A percentile compares a stretch with the other conserved stretches of the same genome.
These are phyloP conservation scores for Saccostrea echinata DNA, from an alignment of 1,140 invertebrate species.

Conservation along the genomic window DNA sequence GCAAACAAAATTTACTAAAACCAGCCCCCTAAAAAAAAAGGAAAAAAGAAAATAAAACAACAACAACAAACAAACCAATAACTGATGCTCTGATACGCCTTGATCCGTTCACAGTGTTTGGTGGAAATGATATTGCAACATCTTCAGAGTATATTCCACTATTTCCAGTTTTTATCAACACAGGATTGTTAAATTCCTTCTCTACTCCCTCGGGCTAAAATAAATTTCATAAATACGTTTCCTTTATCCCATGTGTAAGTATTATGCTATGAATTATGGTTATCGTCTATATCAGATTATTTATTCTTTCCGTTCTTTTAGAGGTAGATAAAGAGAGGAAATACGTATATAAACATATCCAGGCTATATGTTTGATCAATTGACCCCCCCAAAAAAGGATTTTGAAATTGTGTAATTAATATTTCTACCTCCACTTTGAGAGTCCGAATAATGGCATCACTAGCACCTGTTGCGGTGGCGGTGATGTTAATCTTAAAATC, in stretches of 20 bases:
- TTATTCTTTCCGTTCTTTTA: too few species aligned
- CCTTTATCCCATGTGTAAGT: too few species aligned
- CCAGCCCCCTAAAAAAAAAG: too few species aligned
- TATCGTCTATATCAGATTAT: too few species aligned
- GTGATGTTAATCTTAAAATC: constrained; percentile 64
- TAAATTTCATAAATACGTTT: background rate
- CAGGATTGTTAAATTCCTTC: constrained; percentile 87
- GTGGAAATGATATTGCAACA: constrained; percentile 62
- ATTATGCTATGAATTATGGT: too few species aligned
- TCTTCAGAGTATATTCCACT: constrained; percentile 79
- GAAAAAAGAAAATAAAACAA: too few species aligned
- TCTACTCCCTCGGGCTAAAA: constrained; percentile 88
- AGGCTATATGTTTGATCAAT: too few species aligned
- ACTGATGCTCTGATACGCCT: constrained; percentile 62
- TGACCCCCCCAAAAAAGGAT: too few species aligned
- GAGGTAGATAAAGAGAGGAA: too few species aligned
- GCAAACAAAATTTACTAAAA: too few species aligned
- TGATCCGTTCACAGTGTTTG: constrained; percentile 66
- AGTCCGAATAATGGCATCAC: constrained; percentile 67
- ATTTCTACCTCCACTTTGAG: constrained; percentile 66
- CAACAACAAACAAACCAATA: constrained; percentile 62
- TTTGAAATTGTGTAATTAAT: too few species aligned
- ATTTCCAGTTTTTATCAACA: constrained; percentile 87
- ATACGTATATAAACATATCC: too few species aligned
- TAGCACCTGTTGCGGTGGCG: constrained; percentile 58